phyloP scores from a whole-genome alignment of 2,113 vertebrate genomes.

The Ciconia stormi region DNA sequence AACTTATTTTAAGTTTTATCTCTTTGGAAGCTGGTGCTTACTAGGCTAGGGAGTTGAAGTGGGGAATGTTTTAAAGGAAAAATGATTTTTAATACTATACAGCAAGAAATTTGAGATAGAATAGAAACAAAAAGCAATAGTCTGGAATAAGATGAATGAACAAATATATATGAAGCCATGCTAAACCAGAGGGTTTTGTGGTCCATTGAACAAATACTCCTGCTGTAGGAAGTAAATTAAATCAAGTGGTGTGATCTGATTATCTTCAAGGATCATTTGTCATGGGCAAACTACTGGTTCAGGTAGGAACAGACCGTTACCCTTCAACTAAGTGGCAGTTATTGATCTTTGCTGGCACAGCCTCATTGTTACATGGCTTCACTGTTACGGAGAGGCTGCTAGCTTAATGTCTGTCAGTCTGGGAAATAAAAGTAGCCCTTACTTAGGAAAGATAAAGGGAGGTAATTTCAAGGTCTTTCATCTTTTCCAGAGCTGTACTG shows the following conservation, averaged over 20 bases:
- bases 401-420: not conserved
- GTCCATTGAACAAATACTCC: constrained; percentile 19
- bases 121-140: not conserved
- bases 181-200: not conserved
- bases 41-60: not conserved
- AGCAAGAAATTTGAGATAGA: not conserved
- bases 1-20: not conserved
- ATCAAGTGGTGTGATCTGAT: constrained; percentile 40
- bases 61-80: not conserved
- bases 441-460: not conserved
- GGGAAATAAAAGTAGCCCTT: constrained; percentile 1
- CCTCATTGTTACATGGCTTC: not conserved
- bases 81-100: not conserved
- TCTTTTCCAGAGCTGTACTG: not conserved
- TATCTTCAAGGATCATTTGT: constrained; percentile 51
- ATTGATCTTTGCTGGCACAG: constrained; percentile 38
- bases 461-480: not conserved
- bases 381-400: not conserved
- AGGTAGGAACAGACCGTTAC: constrained; percentile 36
- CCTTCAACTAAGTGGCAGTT: constrained; percentile 35
- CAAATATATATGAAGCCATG: not conserved
- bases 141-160: not conserved
- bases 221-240: constrained; percentile 22
- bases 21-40: not conserved
- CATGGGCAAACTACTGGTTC: constrained; percentile 30